Evolutionary conservation across 2,888 invertebrate genomes (phyloP), one percentile per base, ranked within the genome.

Genomic region (Physocephala rufipes): DNA sequence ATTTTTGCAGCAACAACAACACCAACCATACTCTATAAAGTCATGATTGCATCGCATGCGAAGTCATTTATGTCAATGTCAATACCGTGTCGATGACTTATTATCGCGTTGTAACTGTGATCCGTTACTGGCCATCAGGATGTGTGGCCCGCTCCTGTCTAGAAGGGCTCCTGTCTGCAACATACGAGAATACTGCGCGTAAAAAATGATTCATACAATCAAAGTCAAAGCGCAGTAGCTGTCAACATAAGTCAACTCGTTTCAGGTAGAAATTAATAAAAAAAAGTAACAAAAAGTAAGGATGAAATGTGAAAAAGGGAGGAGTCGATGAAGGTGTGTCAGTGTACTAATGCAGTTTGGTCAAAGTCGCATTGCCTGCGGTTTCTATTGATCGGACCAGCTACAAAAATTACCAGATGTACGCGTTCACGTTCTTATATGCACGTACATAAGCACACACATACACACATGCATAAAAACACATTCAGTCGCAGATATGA

Each of bases 161-260:
- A 13, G 9, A 24, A 64, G 70, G 64, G 47, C 26, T 21, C 15
- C 16, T 58, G 24, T n/a, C 16, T n/a, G 13, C 30, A 13, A 21
- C 12, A 45, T 24, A 58, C 19, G 58, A 45, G n/a, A 24, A 7
- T 47, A 64, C 55, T 36, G 36, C 58, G 58, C 58, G 24, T 24
- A 61, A 59, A 70, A 65, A 47, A 64, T 79, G 79, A 79, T 79
- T 76, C 76, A 77, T 77, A 80, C 75, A 80, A 80, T 80, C 81
- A 80, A 77, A 80, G 80, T 77, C 78, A 81, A 80, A 79, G 76
- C 77, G 76, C 77, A 78, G 74, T 74, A 77, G 75, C 79, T 77
- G 76, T 77, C 76, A 74, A 74, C 77, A 77, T 77, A 78, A 76
- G 76, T 79, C 75, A 79, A n/a, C 78, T 74, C 72, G 62, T 74